Base-by-base conservation (phyloP, 2,888 invertebrate species). In the Chaitophorus viminalis region DNA sequence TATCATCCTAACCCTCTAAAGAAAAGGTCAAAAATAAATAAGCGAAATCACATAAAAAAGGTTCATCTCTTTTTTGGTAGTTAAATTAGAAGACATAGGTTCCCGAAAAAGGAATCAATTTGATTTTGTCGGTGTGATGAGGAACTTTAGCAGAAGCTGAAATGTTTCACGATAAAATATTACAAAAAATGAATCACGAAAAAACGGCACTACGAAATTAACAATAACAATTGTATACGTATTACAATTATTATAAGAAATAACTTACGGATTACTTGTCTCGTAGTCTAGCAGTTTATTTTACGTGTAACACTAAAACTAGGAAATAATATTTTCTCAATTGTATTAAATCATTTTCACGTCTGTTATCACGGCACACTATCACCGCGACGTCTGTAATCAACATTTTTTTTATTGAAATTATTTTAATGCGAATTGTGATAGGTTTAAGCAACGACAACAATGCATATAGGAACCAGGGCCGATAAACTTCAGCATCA, bases 391-490 rank as follows among this genome's bases (percentile, higher is more conserved):
- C 5, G 0, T 14, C 0, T 29, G 9, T 21, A 52, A 77, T 77
- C 31, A 77, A 77, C 77, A 52, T 52, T 31, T 77, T n/a, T 54
- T 29, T 77, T 54, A 77, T 77, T 31, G 77, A 77, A 54, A 77
- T 77, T 21, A 4, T 3, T 6, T n/a, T 31, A 77, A 54, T 54
- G 25, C 31, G 52, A 77, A 33, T 77, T 54, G 54, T 17, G 11
- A 11, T 18, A 31, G 31, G 21, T 31, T 52, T 77, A 2, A 77
- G 54, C 29, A 31, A 54, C 21, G 52, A 11, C 54, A 33, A 21
- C 60, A 54, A 31, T 5, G 31, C n/a, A n/a, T 31, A 77, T 31
- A 25, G 11, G 14, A 31, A 25, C 52, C 14, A 3, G 46, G 46
- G 14, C n/a, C n/a, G n/a, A n/a, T 14, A 14, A 14, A 3, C 11